Conservation (phyloP, 2,113 vertebrate species). For the Ramphastos sulfuratus region DNA sequence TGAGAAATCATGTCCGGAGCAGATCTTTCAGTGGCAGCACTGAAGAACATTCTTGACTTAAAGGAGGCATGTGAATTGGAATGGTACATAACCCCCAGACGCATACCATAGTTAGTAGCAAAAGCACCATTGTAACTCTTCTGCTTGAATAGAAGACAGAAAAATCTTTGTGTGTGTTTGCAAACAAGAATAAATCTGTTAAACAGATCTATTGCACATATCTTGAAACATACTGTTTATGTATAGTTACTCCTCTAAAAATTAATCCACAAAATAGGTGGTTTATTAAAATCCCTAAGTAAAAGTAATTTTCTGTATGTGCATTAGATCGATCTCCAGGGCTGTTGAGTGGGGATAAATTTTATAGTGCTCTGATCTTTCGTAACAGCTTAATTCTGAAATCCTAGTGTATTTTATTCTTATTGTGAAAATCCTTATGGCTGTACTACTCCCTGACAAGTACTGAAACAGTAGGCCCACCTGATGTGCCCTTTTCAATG, state of each 20-base stretch:
- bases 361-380: not conserved
- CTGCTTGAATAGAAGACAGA: constrained; percentile 69
- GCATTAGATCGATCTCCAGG: constrained; percentile 29
- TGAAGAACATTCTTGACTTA: constrained; percentile 92
- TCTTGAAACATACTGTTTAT: constrained; percentile 62
- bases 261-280: constrained; percentile 47
- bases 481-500: not conserved
- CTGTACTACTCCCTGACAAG: not conserved
- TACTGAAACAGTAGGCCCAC: not conserved
- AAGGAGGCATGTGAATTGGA: not conserved
- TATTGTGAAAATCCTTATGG: not conserved
- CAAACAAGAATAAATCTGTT: constrained; percentile 72
- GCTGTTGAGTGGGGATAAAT: not conserved
- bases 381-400: not conserved
- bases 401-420: not conserved
- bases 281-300: constrained; percentile 48
- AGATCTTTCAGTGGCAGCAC: constrained; percentile 93
- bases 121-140: constrained; percentile 69
- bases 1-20: constrained; percentile 95
- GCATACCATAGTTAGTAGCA: constrained; percentile 71
- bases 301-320: constrained; percentile 20
- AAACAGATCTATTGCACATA: constrained; percentile 74
- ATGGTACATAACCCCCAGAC: constrained; percentile 43
- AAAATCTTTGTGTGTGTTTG: constrained; percentile 67
- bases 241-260: constrained; percentile 65